Percentiles rank a stretch among this genome's conserved stretches.
Conservation (phyloP, 2,888 invertebrate genomes). For the Pharmacophagus antenor region DNA sequence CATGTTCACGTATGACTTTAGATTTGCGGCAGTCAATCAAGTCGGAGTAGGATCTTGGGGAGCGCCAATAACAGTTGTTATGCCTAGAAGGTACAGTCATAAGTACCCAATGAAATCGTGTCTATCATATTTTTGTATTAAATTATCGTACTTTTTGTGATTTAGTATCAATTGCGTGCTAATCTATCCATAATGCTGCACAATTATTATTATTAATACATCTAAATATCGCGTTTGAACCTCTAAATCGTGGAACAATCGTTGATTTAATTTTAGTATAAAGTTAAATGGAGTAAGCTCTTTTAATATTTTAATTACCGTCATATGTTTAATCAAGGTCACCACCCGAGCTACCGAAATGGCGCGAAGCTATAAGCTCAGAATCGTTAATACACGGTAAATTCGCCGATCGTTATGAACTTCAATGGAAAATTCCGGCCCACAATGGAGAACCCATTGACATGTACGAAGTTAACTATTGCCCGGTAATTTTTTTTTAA, state of each 20-base stretch:
- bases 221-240: neutral
- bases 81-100: conserved; percentile 82
- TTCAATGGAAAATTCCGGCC: conserved; percentile 91
- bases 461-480: conserved; percentile 89
- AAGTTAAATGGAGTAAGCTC: neutral
- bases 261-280: neutral
- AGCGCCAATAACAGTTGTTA: conserved; percentile 82
- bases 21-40: conserved; percentile 91
- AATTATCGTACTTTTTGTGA: no score
- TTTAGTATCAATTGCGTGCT: no score
- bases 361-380: conserved; percentile 67
- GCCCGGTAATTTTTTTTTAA: conserved; percentile 82
- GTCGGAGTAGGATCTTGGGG: conserved; percentile 91
- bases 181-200: no score
- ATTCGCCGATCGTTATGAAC: conserved; percentile 89
- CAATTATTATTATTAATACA: no score
- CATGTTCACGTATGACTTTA: conserved; percentile 88
- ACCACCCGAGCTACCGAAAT: conserved; percentile 84
- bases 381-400: conserved; percentile 72
- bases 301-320: conserved; percentile 3
- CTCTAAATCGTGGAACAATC: neutral
- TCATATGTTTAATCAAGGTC: conserved; percentile 63
- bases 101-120: neutral
- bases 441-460: conserved; percentile 95
- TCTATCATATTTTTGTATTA: no score